Base-by-base conservation (phyloP, 2,797 vertebrate genomes). In the Gallinago nigripennis region DNA sequence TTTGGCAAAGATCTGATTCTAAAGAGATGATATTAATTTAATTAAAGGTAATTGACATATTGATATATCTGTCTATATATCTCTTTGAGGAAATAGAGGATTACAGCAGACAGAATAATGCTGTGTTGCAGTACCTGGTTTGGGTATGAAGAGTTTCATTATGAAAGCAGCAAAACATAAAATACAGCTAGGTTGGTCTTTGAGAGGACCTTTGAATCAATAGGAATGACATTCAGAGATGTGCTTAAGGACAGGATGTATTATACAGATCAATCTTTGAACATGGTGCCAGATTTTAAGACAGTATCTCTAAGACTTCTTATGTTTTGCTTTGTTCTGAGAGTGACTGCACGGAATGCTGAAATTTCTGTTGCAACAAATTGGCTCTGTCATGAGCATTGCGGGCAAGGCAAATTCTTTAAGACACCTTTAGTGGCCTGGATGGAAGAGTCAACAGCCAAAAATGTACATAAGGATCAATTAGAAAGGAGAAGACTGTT, bases 41-140 rank as follows among this genome's bases (percentile, higher is more conserved):
- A 97, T 97, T 97, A 96, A 96, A 96, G 66, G 63, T 95, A 97
- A 96, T 79, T 96, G 95, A 86, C 75, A 95, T 72, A 88, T 89
- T 95, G 76, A 95, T 97, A 72, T 87, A 95, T 94, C 28, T 92
- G 37, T 57, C 7, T 68, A 11, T 48, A 72, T 91, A 96, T 81
- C 63, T 86, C 25, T 90, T 91, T 93, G 63, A 72, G 57, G 37
- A 64, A 84, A 88, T 37, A 66, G 37, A 84, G 83, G 20, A 76
- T 93, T 96, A 60, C 27, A 87, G 71, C 20, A 71, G 51, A 60
- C 63, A 77, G 19, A 12, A 72, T 87, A 90, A 70, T 48, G 9
- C 54, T 88, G 56, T 89, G 18, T 91, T 91, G 83, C 63, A 70
- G 68, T 56, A 69, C 16, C 27, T 79, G 39, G 37, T 96, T 48